Percentiles rank a stretch among this genome's conserved stretches.
phyloP scores from a whole-genome alignment of 92 coral and sea anemone genomes.

The Actinostola sp. region DNA sequence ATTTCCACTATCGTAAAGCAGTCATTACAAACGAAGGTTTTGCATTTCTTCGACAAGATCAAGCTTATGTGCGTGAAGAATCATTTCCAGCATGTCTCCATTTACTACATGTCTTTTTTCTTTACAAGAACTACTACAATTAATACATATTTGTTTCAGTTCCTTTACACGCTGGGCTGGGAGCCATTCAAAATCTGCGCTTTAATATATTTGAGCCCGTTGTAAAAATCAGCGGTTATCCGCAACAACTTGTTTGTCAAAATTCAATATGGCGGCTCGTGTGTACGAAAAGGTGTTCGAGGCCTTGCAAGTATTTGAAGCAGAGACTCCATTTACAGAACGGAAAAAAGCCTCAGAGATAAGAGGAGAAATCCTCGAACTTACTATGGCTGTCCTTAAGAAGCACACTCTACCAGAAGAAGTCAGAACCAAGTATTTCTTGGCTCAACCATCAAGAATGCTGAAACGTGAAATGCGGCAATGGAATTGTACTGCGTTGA shows the following conservation, averaged over 20 bases:
- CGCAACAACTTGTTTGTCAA: background rate
- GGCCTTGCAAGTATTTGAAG: slow-evolving; percentile 20
- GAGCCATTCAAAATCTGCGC: slow-evolving; percentile 21
- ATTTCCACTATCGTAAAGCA: too few relatives aligned
- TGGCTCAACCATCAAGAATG: slow-evolving; percentile 29
- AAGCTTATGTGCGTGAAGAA: too few relatives aligned
- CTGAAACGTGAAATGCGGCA: slow-evolving; percentile 21
- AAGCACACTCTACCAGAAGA: slow-evolving; percentile 7
- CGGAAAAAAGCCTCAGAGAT: slow-evolving; percentile 20
- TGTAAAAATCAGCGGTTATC: slow-evolving; percentile 3
- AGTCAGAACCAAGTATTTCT: slow-evolving; percentile 14
- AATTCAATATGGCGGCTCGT: slow-evolving; percentile 28
- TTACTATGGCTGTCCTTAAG: slow-evolving; percentile 26
- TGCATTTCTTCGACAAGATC: too few relatives aligned
- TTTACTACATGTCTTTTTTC: too few relatives aligned
- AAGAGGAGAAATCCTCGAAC: slow-evolving; percentile 15
- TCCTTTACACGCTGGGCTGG: slow-evolving; percentile 33
- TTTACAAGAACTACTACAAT: too few relatives aligned
- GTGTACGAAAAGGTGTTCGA: slow-evolving; percentile 16
- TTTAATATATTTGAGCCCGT: slow-evolving; percentile 9
- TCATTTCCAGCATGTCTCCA: too few relatives aligned
- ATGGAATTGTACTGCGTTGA: slow-evolving; percentile 8
- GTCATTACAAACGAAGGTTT: too few relatives aligned
- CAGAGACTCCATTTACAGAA: slow-evolving; percentile 12
- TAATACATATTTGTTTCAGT: too few relatives aligned